Base-by-base conservation (phyloP, 2,797 vertebrate genomes). In the Ciconia nigra region DNA sequence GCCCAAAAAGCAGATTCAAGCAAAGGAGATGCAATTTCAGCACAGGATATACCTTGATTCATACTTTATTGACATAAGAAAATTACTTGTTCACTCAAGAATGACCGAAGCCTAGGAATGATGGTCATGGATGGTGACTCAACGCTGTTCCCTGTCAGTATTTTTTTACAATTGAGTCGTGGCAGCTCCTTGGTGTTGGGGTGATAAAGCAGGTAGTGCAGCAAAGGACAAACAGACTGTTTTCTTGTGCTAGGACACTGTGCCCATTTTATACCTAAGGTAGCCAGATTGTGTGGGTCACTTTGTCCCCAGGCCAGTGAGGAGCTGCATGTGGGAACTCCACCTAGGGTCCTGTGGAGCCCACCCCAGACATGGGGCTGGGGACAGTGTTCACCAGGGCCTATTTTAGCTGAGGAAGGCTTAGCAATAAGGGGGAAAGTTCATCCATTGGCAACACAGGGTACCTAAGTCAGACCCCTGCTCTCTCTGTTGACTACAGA, bases 1-100 rank as follows among this genome's bases (percentile, higher is more conserved):
- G 31, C 57, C 42, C 58, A 33, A 51, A 61, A 87, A 84, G 70
- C 70, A 76, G 62, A 82, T 77, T 61, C 57, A 78, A 88, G 57
- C 61, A 88, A 81, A 94, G 54, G 46, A 90, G 19, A 18, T 89
- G 83, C 66, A 61, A 47, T 95, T 91, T 79, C 87, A 95, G 91
- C 58, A 67, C 47, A 87, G 70, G 49, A 37, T 81, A 63, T 66
- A 79, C 74, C 67, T 85, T 62, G 51, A 83, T 62, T 93, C 26
- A 26, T 83, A 37, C n/a, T 78, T 58, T 29, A 62, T 22, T 89
- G 54, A 51, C 1, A 3, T 65, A 82, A 84, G 37, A 52, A 91
- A 41, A 79, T 49, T 15, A 57, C 39, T 90, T 78, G 26, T 79
- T 87, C 62, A 28, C 28, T 88, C n/a, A 59, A 46, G 80, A 88